A percentile compares a stretch with the other conserved stretches of the same genome.
Conservation (phyloP, 2,113 vertebrate genomes). For the Phalacrocorax aristotelis region DNA sequence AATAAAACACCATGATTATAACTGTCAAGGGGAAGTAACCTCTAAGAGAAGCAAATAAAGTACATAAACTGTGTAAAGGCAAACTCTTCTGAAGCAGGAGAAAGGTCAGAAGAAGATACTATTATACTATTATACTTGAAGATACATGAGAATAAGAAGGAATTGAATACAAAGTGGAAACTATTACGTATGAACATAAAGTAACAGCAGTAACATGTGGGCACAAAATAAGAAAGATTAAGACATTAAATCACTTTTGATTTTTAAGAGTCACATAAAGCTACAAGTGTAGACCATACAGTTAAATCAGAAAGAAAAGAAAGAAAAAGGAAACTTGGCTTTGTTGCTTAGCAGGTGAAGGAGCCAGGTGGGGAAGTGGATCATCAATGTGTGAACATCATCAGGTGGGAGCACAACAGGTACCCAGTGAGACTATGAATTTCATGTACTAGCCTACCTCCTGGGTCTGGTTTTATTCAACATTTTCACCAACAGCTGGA, state of each 20-base stretch:
- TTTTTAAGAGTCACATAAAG: neutral
- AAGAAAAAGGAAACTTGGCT: neutral
- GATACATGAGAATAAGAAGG: neutral
- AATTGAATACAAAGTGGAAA: neutral
- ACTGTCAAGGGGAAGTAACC: neutral
- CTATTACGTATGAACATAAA: neutral
- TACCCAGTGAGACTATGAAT: neutral
- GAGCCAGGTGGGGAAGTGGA: neutral
- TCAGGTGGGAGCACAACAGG: accelerated
- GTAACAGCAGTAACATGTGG: neutral
- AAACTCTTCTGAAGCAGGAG: neutral
- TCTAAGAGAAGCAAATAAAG: neutral
- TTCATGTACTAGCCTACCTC: neutral
- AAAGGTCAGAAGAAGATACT: neutral
- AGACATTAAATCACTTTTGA: neutral
- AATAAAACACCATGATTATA: neutral
- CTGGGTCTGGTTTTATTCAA: neutral
- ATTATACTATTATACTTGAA: neutral
- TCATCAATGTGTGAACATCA: neutral
- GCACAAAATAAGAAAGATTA: neutral
- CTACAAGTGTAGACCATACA: neutral
- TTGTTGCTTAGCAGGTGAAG: neutral
- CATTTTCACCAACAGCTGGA: neutral
- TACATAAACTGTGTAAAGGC: neutral
- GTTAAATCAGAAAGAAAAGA: neutral